Conservation (phyloP, 2,888 invertebrate species). For the Lithophane ornitopus region DNA sequence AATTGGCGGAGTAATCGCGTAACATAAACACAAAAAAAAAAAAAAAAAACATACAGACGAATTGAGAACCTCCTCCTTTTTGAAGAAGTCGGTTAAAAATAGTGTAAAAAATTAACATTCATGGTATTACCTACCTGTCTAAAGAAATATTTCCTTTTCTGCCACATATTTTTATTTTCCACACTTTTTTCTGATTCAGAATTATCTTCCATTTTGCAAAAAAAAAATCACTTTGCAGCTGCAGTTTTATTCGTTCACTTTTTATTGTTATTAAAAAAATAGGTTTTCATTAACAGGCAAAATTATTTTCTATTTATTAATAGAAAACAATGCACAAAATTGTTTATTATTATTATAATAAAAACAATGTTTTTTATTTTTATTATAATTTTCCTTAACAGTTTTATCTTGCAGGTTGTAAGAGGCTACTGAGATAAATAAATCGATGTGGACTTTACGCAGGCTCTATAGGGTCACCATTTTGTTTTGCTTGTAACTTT, state of each 20-base stretch:
- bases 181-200: background rate
- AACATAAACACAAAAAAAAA: no score
- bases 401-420: background rate
- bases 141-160: slow-evolving; percentile 45
- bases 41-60: no score
- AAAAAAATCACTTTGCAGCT: slow-evolving; percentile 2
- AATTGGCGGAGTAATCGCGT: no score
- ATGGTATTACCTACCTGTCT: slow-evolving; percentile 50
- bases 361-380: background rate
- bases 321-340: background rate
- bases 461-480: background rate
- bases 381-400: slow-evolving; percentile 5
- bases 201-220: slow-evolving; percentile 46
- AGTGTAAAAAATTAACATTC: background rate
- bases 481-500: background rate
- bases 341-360: background rate
- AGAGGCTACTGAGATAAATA: background rate
- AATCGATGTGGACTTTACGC: background rate
- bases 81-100: no score
- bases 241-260: no score
- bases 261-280: background rate
- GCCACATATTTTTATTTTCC: slow-evolving; percentile 7
- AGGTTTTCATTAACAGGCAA: background rate
- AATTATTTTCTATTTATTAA: background rate
- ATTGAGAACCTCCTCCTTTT: no score